Evolutionary conservation across 2,888 invertebrate genomes (phyloP).

Genomic region (Brachycybe producta): DNA sequence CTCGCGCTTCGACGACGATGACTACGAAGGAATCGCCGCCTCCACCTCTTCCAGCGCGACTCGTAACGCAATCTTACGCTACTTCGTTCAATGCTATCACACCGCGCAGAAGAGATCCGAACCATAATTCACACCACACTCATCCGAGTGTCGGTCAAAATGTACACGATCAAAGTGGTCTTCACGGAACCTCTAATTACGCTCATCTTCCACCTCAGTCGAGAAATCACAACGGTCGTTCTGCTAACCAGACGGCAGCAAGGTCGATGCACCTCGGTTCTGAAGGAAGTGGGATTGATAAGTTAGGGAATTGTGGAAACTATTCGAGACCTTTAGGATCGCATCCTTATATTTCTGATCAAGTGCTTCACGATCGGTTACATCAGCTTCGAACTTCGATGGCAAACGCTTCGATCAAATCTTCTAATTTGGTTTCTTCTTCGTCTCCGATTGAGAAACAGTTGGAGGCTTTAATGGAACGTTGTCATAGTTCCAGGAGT

Average conservation of each 20-base stretch:
- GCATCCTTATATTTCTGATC: slow-evolving; percentile 10
- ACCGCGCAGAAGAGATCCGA: slow-evolving; percentile 11
- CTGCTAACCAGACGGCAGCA: too few relatives aligned
- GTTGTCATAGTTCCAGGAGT: slow-evolving; percentile 27
- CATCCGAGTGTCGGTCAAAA: background rate
- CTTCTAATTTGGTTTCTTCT: slow-evolving; percentile 7
- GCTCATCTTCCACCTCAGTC: background rate
- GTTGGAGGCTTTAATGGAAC: slow-evolving; percentile 5
- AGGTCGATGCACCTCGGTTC: background rate
- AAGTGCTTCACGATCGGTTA: slow-evolving; percentile 12
- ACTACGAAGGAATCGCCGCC: slow-evolving; percentile 29
- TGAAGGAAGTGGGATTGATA: background rate
- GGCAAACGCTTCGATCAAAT: background rate
- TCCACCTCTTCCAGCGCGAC: slow-evolving; percentile 43
- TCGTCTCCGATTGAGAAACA: slow-evolving; percentile 9
- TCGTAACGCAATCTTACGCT: slow-evolving; percentile 24
- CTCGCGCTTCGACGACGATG: background rate
- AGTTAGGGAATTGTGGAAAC: slow-evolving; percentile 3
- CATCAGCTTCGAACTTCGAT: slow-evolving; percentile 6
- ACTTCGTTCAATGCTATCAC: slow-evolving; percentile 14
- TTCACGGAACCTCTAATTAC: slow-evolving; percentile 1
- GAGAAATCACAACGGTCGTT: background rate
- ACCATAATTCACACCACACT: background rate
- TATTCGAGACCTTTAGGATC: slow-evolving; percentile 13
- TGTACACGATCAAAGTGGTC: background rate